Base-by-base conservation (phyloP, 1,140 invertebrate genomes). In the Drosophila sucinea region DNA sequence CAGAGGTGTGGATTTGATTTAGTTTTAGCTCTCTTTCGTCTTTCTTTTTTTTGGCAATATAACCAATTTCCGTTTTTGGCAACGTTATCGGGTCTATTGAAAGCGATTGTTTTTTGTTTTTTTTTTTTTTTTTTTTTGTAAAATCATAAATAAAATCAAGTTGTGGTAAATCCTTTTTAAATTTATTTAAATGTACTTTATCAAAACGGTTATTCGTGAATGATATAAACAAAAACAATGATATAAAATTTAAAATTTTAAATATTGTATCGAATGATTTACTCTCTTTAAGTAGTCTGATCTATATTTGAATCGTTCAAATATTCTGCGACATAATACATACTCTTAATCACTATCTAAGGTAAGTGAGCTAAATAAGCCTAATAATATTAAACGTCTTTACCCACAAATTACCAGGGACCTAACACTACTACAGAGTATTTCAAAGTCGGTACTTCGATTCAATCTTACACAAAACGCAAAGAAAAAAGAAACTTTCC, bases 1-100 rank as follows among this genome's bases (percentile, higher is more conserved):
- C 17, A 67, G 82, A 73, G 83, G 84, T 79, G 79, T 55, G 83
- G 56, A 73, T 71, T 77, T 83, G 84, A 89, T 79, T 86, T 80
- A 80, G 78, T 78, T 41, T 67, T 55, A 33, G 61, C 56, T 51
- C 23, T 7, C 17, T 11, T 47, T 47, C 7, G 1, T 47, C 5
- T 51, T 47, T 1, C 35, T 57, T 25, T 25, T 38, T 58, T 4
- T 33, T 25, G 56, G 56, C 32, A 56, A 56, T 56, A 32, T 30
- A 58, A 25, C 56, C 56, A 58, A 58, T 58, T 58, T 58, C 6
- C 32, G 32, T 25, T 58, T 35, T 7, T 51, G 44, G 44, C 44
- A 51, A 51, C 7, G 44, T 25, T 27, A 27, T 27, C 2, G 44
- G 4, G 44, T 25, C 44, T 51, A 51, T 51, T 27, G 25, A 51